Base-by-base conservation (phyloP, 2,113 vertebrate species). In the Sturnira hondurensis region DNA sequence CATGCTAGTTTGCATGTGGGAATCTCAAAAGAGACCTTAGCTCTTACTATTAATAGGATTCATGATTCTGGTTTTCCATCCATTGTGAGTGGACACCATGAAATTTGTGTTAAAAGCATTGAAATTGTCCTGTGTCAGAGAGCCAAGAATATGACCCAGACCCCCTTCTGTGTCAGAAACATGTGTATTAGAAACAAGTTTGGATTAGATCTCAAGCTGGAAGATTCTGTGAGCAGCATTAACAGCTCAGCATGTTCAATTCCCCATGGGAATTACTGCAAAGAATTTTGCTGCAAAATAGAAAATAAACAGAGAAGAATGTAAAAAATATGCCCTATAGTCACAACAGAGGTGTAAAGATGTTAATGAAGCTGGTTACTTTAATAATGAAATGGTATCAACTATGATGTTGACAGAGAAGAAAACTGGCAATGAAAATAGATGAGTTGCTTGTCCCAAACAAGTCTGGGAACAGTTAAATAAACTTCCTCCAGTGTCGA, bases 51-150 rank as follows among this genome's bases (percentile, higher is more conserved):
- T 84, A 99, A 99, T 97, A 98, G 99, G 4, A 98, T 99, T 45
- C 99, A 99, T 95, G 99, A 99, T 38, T 99, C 99, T 81, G 99
- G 98, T 73, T 99, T 99, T 98, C 99, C 99, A 63, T 98, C 99
- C 89, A 98, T 99, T 82, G 98, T 99, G 95, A 99, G 70, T 22
- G 99, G 99, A 16, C 98, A 99, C 86, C 99, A 99, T 99, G 99
- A 99, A 97, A 99, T 99, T 67, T 99, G 98, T 91, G 98, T 99
- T 2, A 99, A 98, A 63, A 99, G 99, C 5, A 98, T 99, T 0
- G 99, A 99, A 97, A 97, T 99, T 47, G 99, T 99, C 11, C 97
- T 99, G 68, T 99, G 99, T 70, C 99, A 98, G 0, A 99, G 99
- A n/a, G 98, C 99, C 6, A 99, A 99, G 98, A 99, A 92, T 83